Evolutionary conservation across 2,113 vertebrate genomes (phyloP).

Genomic region (Oryzias celebensis): DNA sequence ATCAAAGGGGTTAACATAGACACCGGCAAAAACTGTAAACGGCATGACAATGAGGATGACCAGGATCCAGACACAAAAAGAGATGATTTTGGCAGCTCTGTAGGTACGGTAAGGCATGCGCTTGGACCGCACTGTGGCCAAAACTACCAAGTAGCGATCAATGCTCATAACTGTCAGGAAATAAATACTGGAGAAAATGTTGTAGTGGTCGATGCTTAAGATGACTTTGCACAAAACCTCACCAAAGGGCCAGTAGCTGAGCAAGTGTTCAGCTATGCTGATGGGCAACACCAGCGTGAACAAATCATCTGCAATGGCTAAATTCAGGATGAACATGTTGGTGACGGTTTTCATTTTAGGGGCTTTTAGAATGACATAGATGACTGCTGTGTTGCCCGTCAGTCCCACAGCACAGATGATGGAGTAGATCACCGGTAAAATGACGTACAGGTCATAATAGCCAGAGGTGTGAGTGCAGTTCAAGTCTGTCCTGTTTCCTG

Average conservation of each 20-base stretch:
- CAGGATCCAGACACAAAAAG: slow-evolving; percentile 85
- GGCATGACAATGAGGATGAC: slow-evolving; percentile 86
- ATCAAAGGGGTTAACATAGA: slow-evolving; percentile 74
- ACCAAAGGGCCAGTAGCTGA: slow-evolving; percentile 90
- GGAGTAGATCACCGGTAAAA: slow-evolving; percentile 85
- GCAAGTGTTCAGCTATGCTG: slow-evolving; percentile 85
- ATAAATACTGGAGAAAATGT: slow-evolving; percentile 91
- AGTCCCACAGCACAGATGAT: slow-evolving; percentile 86
- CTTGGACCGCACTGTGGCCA: slow-evolving; percentile 83
- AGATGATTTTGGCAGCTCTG: slow-evolving; percentile 82
- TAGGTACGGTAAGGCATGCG: slow-evolving; percentile 84
- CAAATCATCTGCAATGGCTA: slow-evolving; percentile 86
- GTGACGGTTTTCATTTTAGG: slow-evolving; percentile 92
- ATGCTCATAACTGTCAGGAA: slow-evolving; percentile 91
- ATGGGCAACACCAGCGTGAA: slow-evolving; percentile 88
- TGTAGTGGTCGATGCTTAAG: slow-evolving; percentile 88
- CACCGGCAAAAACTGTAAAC: slow-evolving; percentile 83
- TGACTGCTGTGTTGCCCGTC: slow-evolving; percentile 86
- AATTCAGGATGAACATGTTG: slow-evolving; percentile 90
- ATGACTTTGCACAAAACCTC: slow-evolving; percentile 88
- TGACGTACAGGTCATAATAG: slow-evolving; percentile 79
- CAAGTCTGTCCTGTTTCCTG: slow-evolving; percentile 51
- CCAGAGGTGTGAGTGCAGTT: slow-evolving; percentile 66
- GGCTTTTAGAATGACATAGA: slow-evolving; percentile 87
- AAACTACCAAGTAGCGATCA: slow-evolving; percentile 86